A percentile compares a stretch with the other conserved stretches of the same genome.
phyloP scores from a whole-genome alignment of 2,888 invertebrate genomes.

The Cryptophagus acutangulus region DNA sequence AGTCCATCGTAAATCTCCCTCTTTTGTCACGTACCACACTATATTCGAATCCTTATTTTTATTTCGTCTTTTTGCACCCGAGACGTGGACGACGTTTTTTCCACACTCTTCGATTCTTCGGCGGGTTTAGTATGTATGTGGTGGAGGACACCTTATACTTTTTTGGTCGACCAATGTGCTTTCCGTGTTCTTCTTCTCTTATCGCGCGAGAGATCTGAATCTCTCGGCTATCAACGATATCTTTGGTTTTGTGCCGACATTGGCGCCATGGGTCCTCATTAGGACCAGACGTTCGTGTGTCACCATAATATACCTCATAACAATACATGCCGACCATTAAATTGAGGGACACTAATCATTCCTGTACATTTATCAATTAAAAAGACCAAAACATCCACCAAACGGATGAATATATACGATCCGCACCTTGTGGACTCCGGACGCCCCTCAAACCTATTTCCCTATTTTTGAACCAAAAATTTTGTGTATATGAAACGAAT shows the following conservation, averaged over 20 bases:
- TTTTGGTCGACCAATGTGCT: constrained; percentile 41
- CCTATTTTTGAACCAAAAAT: too few species aligned
- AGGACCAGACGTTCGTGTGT: constrained; percentile 30
- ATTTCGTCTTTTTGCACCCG: constrained; percentile 26
- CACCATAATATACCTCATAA: too few species aligned
- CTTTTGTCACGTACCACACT: constrained; percentile 39
- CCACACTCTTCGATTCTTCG: constrained; percentile 13
- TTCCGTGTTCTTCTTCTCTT: constrained; percentile 41
- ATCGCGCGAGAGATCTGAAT: constrained; percentile 48
- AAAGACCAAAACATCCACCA: too few species aligned
- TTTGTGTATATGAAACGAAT: too few species aligned
- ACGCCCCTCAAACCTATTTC: too few species aligned
- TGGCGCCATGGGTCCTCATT: constrained; percentile 48
- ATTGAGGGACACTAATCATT: constrained; percentile 30
- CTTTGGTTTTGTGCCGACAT: constrained; percentile 44
- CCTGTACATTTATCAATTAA: constrained; percentile 17
- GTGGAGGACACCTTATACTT: constrained; percentile 40
- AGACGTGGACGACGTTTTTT: not conserved
- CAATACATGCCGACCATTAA: too few species aligned
- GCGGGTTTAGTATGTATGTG: not conserved
- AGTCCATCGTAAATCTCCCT: constrained; percentile 46
- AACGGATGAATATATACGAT: too few species aligned
- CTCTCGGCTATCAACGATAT: constrained; percentile 45
- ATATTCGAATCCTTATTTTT: constrained; percentile 37
- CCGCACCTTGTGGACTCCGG: too few species aligned